Evolutionary conservation across 2,113 vertebrate genomes (phyloP).

Genomic region (Microtus oregoni): DNA sequence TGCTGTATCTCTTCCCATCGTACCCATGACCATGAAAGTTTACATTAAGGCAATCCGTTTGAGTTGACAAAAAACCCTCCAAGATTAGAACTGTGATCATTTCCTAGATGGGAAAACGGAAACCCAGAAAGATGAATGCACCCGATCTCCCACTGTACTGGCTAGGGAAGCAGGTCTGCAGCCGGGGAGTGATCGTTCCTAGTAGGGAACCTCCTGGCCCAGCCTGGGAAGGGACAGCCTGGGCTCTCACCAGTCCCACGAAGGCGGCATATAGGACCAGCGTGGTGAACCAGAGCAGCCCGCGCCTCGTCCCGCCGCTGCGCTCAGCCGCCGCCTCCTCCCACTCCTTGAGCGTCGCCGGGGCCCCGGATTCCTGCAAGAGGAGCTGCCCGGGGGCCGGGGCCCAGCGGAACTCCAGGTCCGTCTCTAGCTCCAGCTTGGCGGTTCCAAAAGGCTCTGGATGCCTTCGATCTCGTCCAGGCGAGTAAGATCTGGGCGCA

Average conservation of each 20-base stretch:
- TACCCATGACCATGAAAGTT: neutral
- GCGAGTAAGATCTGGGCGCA: neutral
- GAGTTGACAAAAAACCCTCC: neutral
- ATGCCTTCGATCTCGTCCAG: neutral
- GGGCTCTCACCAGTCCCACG: conserved; percentile 92
- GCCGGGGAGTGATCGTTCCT: neutral
- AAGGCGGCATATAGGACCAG: conserved; percentile 90
- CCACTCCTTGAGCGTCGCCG: neutral
- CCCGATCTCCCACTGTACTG: neutral
- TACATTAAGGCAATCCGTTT: neutral
- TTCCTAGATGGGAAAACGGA: neutral
- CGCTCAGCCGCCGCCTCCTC: conserved; percentile 24
- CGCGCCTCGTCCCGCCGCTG: conserved; percentile 56
- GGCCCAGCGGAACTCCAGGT: conserved; percentile 58
- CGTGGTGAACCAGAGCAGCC: conserved; percentile 85
- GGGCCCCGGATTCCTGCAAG: neutral
- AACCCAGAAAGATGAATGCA: neutral
- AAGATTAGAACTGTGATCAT: neutral
- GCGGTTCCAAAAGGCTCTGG: conserved; percentile 61
- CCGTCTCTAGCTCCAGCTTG: conserved; percentile 75
- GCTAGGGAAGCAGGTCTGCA: neutral
- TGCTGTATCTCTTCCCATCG: neutral
- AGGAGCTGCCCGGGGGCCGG: conserved; percentile 58
- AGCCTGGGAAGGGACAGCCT: neutral
- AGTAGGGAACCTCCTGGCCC: neutral